Evolutionary conservation across 2,113 vertebrate genomes (phyloP).

Genomic region (Hemicordylus capensis): DNA sequence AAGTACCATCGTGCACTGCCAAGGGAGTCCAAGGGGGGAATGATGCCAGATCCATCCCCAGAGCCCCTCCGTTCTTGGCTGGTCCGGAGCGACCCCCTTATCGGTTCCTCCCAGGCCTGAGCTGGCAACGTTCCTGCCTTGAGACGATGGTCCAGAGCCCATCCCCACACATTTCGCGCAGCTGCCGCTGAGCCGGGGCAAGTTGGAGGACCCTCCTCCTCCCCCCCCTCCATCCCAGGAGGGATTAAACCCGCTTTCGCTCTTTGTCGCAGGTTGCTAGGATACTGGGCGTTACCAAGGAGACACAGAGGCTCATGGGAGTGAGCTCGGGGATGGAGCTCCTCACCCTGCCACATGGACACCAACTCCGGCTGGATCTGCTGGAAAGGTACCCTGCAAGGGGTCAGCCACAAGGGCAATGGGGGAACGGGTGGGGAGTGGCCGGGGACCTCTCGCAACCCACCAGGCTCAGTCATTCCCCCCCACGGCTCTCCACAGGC

Average conservation of each 20-base stretch:
- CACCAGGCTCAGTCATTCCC: background rate
- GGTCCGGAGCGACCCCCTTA: fast-evolving
- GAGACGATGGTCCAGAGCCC: background rate
- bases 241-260: slow-evolving; percentile 67
- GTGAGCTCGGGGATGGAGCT: slow-evolving; percentile 96
- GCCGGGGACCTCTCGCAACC: background rate
- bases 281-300: slow-evolving; percentile 91
- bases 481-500: too few relatives aligned
- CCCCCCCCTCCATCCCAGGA: slow-evolving; percentile 42
- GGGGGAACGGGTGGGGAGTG: background rate
- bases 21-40: background rate
- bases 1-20: background rate
- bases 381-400: slow-evolving; percentile 88
- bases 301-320: slow-evolving; percentile 96
- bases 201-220: too few relatives aligned
- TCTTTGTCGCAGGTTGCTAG: slow-evolving; percentile 87
- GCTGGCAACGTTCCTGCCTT: background rate
- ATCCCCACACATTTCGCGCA: background rate
- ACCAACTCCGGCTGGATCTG: slow-evolving; percentile 94
- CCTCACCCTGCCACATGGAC: slow-evolving; percentile 95
- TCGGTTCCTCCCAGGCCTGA: background rate
- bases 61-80: background rate
- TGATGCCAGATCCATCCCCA: background rate
- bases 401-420: fast-evolving
- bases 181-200: background rate